Evolutionary conservation across 2,888 invertebrate species (phyloP), one percentile per base, ranked within the genome.

Genomic region (Spisula subtruncata): DNA sequence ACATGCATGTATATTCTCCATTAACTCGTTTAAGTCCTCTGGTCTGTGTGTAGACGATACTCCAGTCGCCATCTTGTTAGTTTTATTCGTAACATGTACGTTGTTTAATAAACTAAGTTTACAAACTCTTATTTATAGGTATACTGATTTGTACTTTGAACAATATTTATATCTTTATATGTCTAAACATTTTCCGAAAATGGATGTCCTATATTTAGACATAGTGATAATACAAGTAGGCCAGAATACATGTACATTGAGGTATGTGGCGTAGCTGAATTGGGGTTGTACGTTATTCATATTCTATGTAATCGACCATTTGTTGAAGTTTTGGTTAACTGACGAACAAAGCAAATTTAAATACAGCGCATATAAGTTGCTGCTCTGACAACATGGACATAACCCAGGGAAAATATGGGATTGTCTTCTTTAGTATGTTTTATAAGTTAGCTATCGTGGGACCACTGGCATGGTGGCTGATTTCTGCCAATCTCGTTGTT

Each of bases 141-240:
- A n/a, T 18, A 4, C 20, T 18, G 20, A n/a, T 14, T 20, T n/a
- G 56, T 56, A 56, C 16, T n/a, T 14, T 54, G 20, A 14, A 54
- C 14, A 20, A 18, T 54, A 41, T 2, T 2, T 41, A 18, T 54
- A 41, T 2, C 4, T 41, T 41, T 41, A 41, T 41, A 41, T 41
- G 41, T 41, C 60, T n/a, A n/a, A n/a, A 66, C 25, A 66, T 25
- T 66, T 66, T 66, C 25, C n/a, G 60, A 66, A 66, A 66, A 66
- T 10, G 60, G 10, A 10, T 25, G 60, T 25, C 60, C n/a, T 66
- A 66, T 10, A 66, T 25, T 66, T n/a, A 66, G 12, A 6, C n/a
- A n/a, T n/a, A n/a, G n/a, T 25, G 10, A 25, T 25, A 4, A n/a
- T 66, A 10, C 18, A 6, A 0, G 20, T 56, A 20, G 56, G 20